Percentiles rank a stretch among this genome's conserved stretches.
Conservation (phyloP, 2,113 vertebrate species). For the Panthera tigris region DNA sequence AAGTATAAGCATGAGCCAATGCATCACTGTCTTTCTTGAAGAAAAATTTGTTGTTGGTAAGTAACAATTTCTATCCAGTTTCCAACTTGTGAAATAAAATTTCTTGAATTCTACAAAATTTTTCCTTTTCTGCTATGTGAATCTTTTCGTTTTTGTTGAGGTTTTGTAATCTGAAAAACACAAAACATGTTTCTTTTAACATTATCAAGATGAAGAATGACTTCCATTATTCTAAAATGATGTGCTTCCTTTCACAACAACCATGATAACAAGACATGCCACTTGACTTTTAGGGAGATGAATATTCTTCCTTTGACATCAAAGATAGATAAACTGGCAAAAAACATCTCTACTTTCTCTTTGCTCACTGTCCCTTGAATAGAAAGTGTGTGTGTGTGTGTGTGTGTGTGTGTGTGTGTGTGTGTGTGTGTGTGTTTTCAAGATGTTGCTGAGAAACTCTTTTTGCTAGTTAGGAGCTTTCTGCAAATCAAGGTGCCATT, state of each 20-base stretch:
- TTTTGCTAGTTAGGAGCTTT: background rate
- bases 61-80: background rate
- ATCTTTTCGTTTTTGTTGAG: background rate
- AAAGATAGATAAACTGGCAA: background rate
- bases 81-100: constrained; percentile 9
- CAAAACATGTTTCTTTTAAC: background rate
- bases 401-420: too few relatives aligned
- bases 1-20: background rate
- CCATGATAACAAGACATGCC: background rate
- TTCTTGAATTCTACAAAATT: background rate
- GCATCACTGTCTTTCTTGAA: background rate
- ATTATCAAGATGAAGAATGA: background rate
- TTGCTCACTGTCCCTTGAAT: background rate
- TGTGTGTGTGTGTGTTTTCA: background rate
- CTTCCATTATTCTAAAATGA: background rate
- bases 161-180: constrained; percentile 26
- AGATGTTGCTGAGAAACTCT: background rate
- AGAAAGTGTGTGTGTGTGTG: background rate
- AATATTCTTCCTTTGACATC: background rate
- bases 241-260: background rate
- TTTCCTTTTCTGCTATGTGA: background rate
- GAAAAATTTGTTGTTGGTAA: constrained; percentile 7
- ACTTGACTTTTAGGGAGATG: background rate
- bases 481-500: background rate
- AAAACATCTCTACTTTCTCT: background rate